Evolutionary conservation across 2,113 vertebrate genomes (phyloP).

Genomic region (Nesoenas mayeri): DNA sequence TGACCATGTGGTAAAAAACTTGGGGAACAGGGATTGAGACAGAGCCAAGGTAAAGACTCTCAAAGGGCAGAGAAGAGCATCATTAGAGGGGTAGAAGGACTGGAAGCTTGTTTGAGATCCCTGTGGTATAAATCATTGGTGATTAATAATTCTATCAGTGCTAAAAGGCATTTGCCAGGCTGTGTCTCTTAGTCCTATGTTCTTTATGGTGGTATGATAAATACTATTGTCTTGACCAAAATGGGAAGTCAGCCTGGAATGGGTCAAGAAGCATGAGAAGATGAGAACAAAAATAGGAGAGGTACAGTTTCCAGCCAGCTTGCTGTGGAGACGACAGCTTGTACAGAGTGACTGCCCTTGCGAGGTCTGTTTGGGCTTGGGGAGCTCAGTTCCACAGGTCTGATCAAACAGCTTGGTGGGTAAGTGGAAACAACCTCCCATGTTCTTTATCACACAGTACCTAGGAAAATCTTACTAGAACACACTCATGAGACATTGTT

Average conservation of each 20-base stretch:
- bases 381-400: neutral
- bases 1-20: neutral
- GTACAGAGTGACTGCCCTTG: neutral
- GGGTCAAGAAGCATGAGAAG: neutral
- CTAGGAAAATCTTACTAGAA: neutral
- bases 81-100: neutral
- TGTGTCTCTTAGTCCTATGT: neutral
- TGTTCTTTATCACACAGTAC: neutral
- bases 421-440: neutral
- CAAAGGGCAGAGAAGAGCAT: fast-evolving
- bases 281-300: neutral
- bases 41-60: neutral
- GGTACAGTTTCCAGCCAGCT: neutral
- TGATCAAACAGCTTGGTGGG: neutral
- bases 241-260: neutral
- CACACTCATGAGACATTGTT: neutral
- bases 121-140: neutral
- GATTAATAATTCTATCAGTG: neutral
- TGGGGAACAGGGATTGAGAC: neutral
- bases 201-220: neutral
- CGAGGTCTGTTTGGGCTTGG: neutral
- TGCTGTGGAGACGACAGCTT: neutral
- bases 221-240: neutral
- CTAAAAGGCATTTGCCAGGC: neutral
- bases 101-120: neutral